Conservation (phyloP, 2,113 vertebrate genomes). For the Tylochromis polylepis region DNA sequence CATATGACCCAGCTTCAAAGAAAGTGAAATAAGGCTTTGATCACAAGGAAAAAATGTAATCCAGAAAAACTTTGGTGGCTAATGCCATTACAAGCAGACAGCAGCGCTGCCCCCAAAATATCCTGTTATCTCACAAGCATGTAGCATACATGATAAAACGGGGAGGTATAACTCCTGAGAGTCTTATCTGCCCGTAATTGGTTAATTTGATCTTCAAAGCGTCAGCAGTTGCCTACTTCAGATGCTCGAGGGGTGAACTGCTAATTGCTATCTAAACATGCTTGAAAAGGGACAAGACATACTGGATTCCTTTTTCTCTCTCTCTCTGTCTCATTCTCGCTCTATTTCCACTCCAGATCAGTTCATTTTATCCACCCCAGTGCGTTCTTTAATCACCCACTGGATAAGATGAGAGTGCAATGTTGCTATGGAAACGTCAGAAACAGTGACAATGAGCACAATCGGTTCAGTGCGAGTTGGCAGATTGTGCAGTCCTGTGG, state of each 20-base stretch:
- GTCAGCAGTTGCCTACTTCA: conserved; percentile 3
- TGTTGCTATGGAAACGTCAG: conserved; percentile 83
- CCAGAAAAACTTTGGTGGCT: not conserved
- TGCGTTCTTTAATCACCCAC: conserved; percentile 83
- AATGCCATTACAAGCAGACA: not conserved
- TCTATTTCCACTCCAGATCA: conserved; percentile 22
- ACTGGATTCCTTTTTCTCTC: not conserved
- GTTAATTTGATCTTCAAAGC: conserved; percentile 48
- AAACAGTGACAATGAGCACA: conserved; percentile 75
- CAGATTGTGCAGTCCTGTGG: conserved; percentile 23
- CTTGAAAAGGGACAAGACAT: conserved; percentile 15
- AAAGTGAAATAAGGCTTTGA: not conserved
- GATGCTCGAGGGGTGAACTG: not conserved
- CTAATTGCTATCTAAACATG: conserved; percentile 59
- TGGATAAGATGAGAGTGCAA: conserved; percentile 76
- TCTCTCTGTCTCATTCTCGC: not conserved
- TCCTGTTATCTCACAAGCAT: not conserved
- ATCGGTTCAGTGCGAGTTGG: conserved; percentile 71
- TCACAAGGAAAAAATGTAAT: not conserved
- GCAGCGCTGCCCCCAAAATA: not conserved
- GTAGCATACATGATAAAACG: not conserved
- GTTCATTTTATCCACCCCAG: conserved; percentile 27
- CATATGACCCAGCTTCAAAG: not conserved
- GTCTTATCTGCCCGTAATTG: conserved; percentile 23
- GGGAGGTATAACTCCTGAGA: conserved; percentile 6